Conservation (phyloP, 1,140 invertebrate species). For the Watersipora subatra region DNA sequence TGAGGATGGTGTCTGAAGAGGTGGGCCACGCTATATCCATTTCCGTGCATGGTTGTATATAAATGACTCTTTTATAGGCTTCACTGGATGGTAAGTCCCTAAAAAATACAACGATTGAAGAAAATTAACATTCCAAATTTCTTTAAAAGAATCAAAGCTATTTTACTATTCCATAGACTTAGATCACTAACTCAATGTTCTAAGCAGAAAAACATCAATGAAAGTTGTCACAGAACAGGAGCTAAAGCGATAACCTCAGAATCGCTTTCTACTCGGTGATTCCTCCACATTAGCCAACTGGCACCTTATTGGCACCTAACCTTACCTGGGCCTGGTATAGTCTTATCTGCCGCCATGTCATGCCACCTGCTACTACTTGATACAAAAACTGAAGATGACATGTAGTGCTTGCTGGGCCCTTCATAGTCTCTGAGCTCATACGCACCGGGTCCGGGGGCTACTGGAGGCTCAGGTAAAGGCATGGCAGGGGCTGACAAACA, state of each 20-base stretch:
- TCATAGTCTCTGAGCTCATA: slow-evolving; percentile 32
- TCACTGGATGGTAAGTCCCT: slow-evolving; percentile 30
- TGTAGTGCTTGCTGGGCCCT: slow-evolving; percentile 30
- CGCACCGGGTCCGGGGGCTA: slow-evolving; percentile 29
- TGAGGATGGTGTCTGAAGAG: no score
- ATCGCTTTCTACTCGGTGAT: background rate
- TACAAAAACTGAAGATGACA: slow-evolving; percentile 36
- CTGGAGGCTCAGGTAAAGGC: slow-evolving; percentile 26
- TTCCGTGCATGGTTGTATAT: slow-evolving; percentile 28
- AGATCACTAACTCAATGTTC: background rate
- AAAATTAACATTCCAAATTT: background rate
- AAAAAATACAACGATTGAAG: slow-evolving; percentile 14
- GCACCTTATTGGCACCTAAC: slow-evolving; percentile 15
- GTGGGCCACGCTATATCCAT: no score
- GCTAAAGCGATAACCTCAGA: background rate
- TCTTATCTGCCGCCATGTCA: slow-evolving; percentile 7
- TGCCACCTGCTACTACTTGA: slow-evolving; percentile 32
- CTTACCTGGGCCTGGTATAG: slow-evolving; percentile 22
- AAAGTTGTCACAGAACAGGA: background rate
- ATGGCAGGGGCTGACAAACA: slow-evolving; percentile 38
- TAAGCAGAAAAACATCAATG: background rate
- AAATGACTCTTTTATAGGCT: slow-evolving; percentile 28
- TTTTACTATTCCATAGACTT: background rate
- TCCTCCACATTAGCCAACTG: background rate
- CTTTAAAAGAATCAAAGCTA: background rate